Base-by-base conservation (phyloP, 2,888 invertebrate species). In the Tinea pellionella region DNA sequence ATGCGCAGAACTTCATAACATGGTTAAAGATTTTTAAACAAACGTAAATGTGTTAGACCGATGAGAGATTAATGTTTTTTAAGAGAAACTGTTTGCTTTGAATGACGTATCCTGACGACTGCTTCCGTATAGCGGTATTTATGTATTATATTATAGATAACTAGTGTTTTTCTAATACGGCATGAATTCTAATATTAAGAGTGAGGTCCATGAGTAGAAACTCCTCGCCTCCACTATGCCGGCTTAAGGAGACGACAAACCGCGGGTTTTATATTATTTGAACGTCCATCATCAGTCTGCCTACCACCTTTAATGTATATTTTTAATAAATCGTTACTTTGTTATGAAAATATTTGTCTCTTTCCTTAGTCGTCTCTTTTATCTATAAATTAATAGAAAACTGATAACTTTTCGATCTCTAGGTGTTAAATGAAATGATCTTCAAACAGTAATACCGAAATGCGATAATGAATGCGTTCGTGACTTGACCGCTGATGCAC, bases 401-500 rank as follows among this genome's bases (percentile, higher is more conserved):
- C 4, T 19, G 24, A 53, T 53, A 53, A 53, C 24, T 24, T 24
- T 53, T 53, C 24, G 53, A 24, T 19, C 24, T 24, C 2, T 19
- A 24, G 51, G 15, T 51, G 51, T 53, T 24, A 53, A 16, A 24
- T 9, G 47, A 47, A 15, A 47, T 9, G 4, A 6, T 47, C 47
- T 15, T 47, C 47, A 47, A 47, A 47, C 15, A 47, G 47, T 47
- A 47, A 15, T 24, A n/a, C 53, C 53, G 53, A 53, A 53, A 6
- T 19, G 8, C 53, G 53, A 53, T 53, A 53, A 57, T 57, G 13
- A 43, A 59, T 42, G 42, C 24, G 8, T 42, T 59, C 59, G 59
- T 59, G 30, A 42, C 59, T 19, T 59, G 59, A 59, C 42, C 59
- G 59, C 59, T 15, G 19, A 42, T 59, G 59, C 59, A 59, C 19